Conservation (phyloP, 2,113 vertebrate species). For the Cynopterus brachyotis region DNA sequence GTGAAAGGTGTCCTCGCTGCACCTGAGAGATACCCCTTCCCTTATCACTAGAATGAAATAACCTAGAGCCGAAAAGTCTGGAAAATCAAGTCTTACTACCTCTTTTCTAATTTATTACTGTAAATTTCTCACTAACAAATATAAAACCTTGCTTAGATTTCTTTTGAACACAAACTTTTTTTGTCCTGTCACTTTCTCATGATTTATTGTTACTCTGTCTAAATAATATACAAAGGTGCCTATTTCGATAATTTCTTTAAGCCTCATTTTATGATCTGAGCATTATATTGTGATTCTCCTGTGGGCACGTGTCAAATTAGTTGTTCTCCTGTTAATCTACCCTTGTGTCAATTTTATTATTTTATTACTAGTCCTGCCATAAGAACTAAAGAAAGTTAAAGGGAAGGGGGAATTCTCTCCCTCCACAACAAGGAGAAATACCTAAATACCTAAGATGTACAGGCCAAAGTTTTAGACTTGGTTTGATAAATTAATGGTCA, state of each 20-base stretch:
- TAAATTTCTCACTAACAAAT: background rate
- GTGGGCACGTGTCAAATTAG: background rate
- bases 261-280: background rate
- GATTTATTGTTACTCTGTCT: background rate
- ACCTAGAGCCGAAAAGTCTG: background rate
- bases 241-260: background rate
- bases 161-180: background rate
- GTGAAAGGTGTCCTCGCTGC: background rate
- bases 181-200: background rate
- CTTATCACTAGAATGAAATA: background rate
- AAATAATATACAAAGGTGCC: background rate
- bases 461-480: background rate
- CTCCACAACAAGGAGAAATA: background rate
- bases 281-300: background rate
- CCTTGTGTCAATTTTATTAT: background rate
- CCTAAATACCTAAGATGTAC: background rate
- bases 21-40: too few species aligned
- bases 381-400: too few species aligned
- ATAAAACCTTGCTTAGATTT: background rate
- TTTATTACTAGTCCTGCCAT: background rate
- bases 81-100: background rate
- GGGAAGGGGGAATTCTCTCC: background rate
- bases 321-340: background rate
- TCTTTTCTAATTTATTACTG: background rate
- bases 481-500: background rate